These are phyloP conservation scores for Orchesellides sinensis DNA, from an alignment of 2,888 invertebrate genomes.

Conservation along the genomic window DNA sequence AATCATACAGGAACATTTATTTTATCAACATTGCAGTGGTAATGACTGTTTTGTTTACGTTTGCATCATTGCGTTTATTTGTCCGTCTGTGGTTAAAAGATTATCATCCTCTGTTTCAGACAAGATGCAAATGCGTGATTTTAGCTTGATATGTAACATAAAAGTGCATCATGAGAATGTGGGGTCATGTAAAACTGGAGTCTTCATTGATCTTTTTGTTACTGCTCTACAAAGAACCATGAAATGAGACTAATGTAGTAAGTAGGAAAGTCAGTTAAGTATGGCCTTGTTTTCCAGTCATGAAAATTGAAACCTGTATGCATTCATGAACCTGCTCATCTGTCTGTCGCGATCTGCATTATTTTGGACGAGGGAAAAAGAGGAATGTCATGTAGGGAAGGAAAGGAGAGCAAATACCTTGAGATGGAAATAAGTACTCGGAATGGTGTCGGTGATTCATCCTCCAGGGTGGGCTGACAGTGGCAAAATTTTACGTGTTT, in stretches of 20 bases:
- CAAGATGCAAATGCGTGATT: too few relatives aligned
- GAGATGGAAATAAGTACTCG: background rate
- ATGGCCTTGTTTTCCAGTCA: too few relatives aligned
- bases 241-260: too few relatives aligned
- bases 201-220: too few relatives aligned
- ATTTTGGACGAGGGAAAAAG: background rate
- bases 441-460: conserved; percentile 10
- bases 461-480: conserved; percentile 43
- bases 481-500: conserved; percentile 30
- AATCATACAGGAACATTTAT: conserved; percentile 1
- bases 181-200: too few relatives aligned
- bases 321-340: too few relatives aligned
- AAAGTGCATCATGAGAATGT: too few relatives aligned
- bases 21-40: conserved; percentile 9
- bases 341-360: background rate
- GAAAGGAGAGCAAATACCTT: background rate
- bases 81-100: conserved; percentile 4
- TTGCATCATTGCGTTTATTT: conserved; percentile 1
- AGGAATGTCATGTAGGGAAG: background rate
- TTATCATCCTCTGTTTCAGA: background rate
- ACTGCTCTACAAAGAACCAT: too few relatives aligned
- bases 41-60: conserved; percentile 14
- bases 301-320: too few relatives aligned
- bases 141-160: too few relatives aligned
- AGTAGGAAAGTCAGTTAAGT: background rate